Evolutionary conservation across 2,797 vertebrate species (phyloP), one percentile per base, ranked within the genome.

Genomic region (Percopsis omiscomaycus): DNA sequence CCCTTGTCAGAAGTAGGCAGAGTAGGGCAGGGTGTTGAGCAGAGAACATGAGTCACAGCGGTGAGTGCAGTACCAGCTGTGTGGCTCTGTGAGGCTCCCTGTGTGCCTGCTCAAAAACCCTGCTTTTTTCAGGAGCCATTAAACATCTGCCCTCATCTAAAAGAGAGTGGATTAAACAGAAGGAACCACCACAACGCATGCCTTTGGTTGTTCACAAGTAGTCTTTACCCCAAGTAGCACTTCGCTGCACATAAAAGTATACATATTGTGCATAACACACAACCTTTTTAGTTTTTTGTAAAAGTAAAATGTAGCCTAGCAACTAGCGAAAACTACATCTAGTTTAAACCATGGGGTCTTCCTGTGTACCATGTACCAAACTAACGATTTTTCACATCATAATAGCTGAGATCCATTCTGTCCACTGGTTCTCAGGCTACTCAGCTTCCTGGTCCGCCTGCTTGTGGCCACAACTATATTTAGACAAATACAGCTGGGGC

Each of bases 401-500:
- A 66, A 65, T 58, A 71, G 64, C 61, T 72, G 66, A 73, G 62
- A 77, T 77, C 47, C 56, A 69, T 84, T 78, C 13, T 12, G 59
- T 59, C 48, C 47, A 55, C 12, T 65, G 66, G 65, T 80, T 77
- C 73, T 80, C 57, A 76, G 55, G 68, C 57, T 71, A 75, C 80
- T 81, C 73, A 78, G 68, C 61, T 55, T 60, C 71, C 55, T 69
- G 71, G 68, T 77, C 67, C 71, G 44, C 69, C 59, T 67, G 51
- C 73, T 62, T 78, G 79, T 61, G 74, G 69, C 68, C 61, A 66
- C 46, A 5, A 37, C 77, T 81, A 78, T 72, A 74, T 84, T 78
- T 80, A 82, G 68, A 71, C 52, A 68, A 55, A 68, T 74, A 66
- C 74, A 83, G 84, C 71, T 79, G 69, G 59, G 52, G 61, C 62